phyloP scores from a whole-genome alignment of 1,140 invertebrate genomes.

The Mactra quadrangularis region DNA sequence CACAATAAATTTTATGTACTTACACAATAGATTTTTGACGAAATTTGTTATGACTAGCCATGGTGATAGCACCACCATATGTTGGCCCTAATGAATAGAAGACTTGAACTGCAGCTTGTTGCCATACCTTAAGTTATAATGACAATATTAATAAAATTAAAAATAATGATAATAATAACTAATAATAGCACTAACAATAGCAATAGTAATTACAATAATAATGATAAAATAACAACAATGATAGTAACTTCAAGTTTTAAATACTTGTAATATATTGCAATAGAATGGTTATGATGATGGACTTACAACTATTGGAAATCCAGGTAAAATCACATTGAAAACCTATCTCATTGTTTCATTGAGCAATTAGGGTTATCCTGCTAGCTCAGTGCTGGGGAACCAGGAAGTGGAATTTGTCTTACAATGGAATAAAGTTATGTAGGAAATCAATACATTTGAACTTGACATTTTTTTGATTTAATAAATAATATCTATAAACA shows the following conservation, averaged over 20 bases:
- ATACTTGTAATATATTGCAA: neutral
- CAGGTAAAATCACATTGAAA: too few relatives aligned
- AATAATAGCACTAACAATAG: too few relatives aligned
- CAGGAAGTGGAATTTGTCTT: too few relatives aligned
- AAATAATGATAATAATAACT: too few relatives aligned
- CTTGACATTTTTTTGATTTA: too few relatives aligned
- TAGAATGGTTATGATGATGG: neutral
- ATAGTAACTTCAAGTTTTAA: neutral
- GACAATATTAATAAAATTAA: neutral
- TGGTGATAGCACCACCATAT: slow-evolving; percentile 90
- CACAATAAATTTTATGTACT: slow-evolving; percentile 66
- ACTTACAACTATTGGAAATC: neutral
- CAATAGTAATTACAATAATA: neutral
- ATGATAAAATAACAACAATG: neutral
- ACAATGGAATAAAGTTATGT: too few relatives aligned
- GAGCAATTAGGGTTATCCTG: too few relatives aligned
- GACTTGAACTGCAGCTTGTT: slow-evolving; percentile 90
- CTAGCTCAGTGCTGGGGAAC: too few relatives aligned
- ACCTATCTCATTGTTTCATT: too few relatives aligned
- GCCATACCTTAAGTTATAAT: slow-evolving; percentile 86
- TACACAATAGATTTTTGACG: slow-evolving; percentile 92
- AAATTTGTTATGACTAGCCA: slow-evolving; percentile 92
- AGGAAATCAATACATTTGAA: too few relatives aligned
- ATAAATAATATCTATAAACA: neutral
- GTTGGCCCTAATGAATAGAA: slow-evolving; percentile 90